Evolutionary conservation across 2,113 vertebrate genomes (phyloP), one percentile per base, ranked within the genome.

Genomic region (Austrofundulus limnaeus): DNA sequence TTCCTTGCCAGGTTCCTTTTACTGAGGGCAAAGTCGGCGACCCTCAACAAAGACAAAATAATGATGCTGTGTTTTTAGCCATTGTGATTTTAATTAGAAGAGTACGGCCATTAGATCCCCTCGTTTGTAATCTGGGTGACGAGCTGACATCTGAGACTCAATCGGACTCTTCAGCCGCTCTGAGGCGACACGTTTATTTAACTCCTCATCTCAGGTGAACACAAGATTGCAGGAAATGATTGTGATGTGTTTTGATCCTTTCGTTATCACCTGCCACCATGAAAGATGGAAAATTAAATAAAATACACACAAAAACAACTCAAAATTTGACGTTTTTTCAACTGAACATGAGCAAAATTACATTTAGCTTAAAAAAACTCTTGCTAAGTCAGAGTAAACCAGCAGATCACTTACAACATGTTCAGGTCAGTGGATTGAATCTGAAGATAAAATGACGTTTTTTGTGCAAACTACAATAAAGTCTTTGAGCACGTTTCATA

Each of bases 21-120:
- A 66, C 58, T 80, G 73, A 81, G 73, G 66, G 57, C 62, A 73
- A 75, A 77, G 74, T 73, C 41, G 67, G 74, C 15, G 16, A 72
- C 69, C 79, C 71, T 63, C 45, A 57, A 70, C 66, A 75, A 80
- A 76, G 75, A 74, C 62, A 17, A 23, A 55, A 43, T 41, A 39
- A 28, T 53, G 54, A 58, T 61, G 49, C 72, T 60, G 53, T 43
- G 17, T 72, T 83, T 81, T 66, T 42, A 59, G 49, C 71, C 75
- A 77, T 79, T 85, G 85, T 80, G 77, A 80, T 87, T 85, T 81
- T 84, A 89, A 86, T 89, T 84, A 82, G 83, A 78, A 71, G 73
- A 72, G 76, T 79, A 84, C 85, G 75, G 87, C 79, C 46, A 85
- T 85, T 70, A 86, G 77, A 83, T 81, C 85, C 69, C 80, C 71